Conservation (phyloP, 2,113 vertebrate genomes). For the Tupaia chinensis region DNA sequence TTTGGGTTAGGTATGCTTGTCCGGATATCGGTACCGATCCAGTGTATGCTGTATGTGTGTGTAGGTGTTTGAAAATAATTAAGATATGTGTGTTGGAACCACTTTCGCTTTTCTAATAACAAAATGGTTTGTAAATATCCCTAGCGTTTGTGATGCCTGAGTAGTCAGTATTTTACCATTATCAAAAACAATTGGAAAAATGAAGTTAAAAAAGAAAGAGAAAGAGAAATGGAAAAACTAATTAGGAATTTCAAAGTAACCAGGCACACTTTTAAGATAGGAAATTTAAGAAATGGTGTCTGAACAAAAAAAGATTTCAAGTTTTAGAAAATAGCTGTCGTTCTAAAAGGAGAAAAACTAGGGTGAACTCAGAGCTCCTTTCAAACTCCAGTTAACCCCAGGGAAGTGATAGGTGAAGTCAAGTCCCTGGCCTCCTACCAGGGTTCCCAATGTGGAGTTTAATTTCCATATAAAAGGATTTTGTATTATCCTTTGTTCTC, state of each 20-base stretch:
- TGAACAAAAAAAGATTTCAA: constrained; percentile 63
- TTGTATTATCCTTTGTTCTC: constrained; percentile 71
- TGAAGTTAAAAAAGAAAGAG: neutral
- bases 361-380: constrained; percentile 45
- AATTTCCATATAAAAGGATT: constrained; percentile 77
- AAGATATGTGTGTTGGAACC: neutral
- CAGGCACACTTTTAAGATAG: neutral
- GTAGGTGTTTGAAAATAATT: neutral
- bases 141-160: neutral
- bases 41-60: neutral
- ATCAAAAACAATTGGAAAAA: neutral
- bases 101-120: neutral
- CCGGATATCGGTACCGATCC: neutral
- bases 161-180: constrained; percentile 3
- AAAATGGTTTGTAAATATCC: neutral
- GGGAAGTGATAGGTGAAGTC: constrained; percentile 56
- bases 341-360: constrained; percentile 65
- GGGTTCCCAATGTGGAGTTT: constrained; percentile 53
- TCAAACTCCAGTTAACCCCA: constrained; percentile 69
- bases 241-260: constrained; percentile 52
- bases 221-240: neutral
- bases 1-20: neutral
- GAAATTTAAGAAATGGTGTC: constrained; percentile 30
- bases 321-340: constrained; percentile 19
- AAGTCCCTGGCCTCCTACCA: constrained; percentile 68